A percentile compares a stretch with the other conserved stretches of the same genome.
These are phyloP conservation scores for Ciconia nigra DNA, from an alignment of 2,797 vertebrate species.

Conservation along the genomic window DNA sequence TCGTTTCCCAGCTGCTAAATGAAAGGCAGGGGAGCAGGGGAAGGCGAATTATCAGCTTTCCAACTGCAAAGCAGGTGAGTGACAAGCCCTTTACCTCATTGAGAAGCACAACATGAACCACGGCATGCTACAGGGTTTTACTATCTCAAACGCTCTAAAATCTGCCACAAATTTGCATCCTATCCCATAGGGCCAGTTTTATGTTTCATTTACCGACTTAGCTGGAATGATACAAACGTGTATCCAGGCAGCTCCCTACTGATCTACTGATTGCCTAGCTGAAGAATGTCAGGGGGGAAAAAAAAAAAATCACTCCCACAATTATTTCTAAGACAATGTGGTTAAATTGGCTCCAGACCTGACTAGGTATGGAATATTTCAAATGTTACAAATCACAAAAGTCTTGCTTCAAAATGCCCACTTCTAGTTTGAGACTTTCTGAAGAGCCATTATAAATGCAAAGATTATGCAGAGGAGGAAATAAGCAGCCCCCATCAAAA, in stretches of 20 bases:
- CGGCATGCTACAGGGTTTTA: fast-evolving
- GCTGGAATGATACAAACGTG: background rate
- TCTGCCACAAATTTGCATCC: background rate
- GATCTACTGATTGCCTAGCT: background rate
- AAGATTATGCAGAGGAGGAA: background rate
- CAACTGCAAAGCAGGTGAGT: background rate
- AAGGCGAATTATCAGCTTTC: background rate
- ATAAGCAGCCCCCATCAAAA: background rate
- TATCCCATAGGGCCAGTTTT: background rate
- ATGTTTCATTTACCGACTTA: background rate
- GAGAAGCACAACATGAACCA: background rate
- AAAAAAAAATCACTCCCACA: background rate
- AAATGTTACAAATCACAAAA: background rate
- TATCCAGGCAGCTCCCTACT: background rate
- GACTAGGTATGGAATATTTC: background rate
- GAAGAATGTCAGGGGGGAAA: background rate
- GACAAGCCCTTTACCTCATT: background rate
- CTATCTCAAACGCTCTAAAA: background rate
- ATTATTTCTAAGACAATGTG: background rate
- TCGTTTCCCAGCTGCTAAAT: background rate
- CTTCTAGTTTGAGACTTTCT: background rate
- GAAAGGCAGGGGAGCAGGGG: background rate
- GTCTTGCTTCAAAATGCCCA: background rate
- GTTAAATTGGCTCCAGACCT: background rate
- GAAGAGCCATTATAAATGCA: background rate